Evolutionary conservation across 2,797 vertebrate species (phyloP), one percentile per base, ranked within the genome.

Genomic region (Champsocephalus esox): DNA sequence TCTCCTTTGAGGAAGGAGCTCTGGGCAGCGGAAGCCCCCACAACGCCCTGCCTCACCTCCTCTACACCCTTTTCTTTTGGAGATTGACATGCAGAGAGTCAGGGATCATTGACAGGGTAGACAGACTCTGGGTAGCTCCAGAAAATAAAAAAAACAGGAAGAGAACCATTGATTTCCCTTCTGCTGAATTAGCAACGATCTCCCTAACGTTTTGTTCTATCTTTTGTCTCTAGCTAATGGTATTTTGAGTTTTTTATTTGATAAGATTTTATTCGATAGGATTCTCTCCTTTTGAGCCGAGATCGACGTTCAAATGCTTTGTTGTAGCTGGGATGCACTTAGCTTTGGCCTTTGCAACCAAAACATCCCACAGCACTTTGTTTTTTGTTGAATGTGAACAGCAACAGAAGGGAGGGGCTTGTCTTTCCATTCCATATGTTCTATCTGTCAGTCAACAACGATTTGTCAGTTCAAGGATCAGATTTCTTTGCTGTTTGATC

Each of bases 141-240:
- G 12, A 66, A 41, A 3, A 11, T 1, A 48, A 59, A 57, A 50
- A 50, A 63, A 77, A 57, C 75, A 77, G 87, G 76, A 92, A 81
- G 59, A 73, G 52, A 19, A 24, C 63, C 84, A 90, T 92, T 82
- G 90, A 92, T 92, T 91, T 89, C 77, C 70, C 70, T 85, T 88
- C 84, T 66, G 68, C 83, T 86, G 87, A 89, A 91, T 90, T 92
- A 90, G 81, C 88, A 92, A 90, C 79, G 75, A 90, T 91, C 87
- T 67, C 70, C 56, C 61, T 59, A 75, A 83, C 75, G 49, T 83
- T 84, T 83, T 57, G 61, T 81, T 87, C 82, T 52, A 14, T 80
- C 68, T 85, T 87, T 84, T 83, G 77, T 79, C 84, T 89, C 74
- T 19, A 13, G 64, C 80, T 88, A 87, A 91, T 89, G 68, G 79